These are phyloP conservation scores for Trissolcus japonicus DNA, from an alignment of 2,888 invertebrate genomes.

Conservation along the genomic window DNA sequence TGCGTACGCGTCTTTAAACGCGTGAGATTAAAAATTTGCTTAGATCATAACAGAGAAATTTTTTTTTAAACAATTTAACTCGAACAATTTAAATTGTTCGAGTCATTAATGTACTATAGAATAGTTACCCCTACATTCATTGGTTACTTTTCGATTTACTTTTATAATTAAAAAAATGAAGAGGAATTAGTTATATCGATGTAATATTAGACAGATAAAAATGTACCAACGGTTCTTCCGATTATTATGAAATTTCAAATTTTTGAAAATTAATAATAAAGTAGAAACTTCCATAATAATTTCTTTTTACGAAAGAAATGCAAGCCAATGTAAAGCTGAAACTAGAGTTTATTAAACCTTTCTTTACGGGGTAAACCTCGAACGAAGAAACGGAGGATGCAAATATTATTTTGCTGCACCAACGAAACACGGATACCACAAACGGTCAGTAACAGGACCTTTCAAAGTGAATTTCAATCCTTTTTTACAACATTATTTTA, in stretches of 20 bases:
- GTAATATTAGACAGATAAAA: too few relatives aligned
- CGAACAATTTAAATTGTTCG: too few relatives aligned
- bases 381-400: conserved; percentile 14
- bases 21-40: conserved; percentile 20
- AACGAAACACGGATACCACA: conserved; percentile 13
- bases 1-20: conserved; percentile 27
- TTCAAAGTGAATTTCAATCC: too few relatives aligned
- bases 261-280: conserved; percentile 11
- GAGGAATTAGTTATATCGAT: too few relatives aligned
- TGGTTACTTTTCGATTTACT: too few relatives aligned
- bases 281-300: conserved; percentile 20
- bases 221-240: too few relatives aligned
- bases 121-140: too few relatives aligned
- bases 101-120: too few relatives aligned
- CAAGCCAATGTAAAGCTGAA: conserved; percentile 8
- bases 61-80: too few relatives aligned
- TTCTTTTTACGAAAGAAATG: conserved; percentile 22
- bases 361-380: conserved; percentile 3
- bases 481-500: too few relatives aligned
- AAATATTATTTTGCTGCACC: background rate
- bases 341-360: conserved; percentile 15
- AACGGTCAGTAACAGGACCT: conserved; percentile 1
- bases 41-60: background rate
- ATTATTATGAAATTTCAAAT: background rate
- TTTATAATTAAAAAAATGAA: too few relatives aligned